phyloP scores from a whole-genome alignment of 2,888 invertebrate genomes.

The Prosopocoilus inquinatus region DNA sequence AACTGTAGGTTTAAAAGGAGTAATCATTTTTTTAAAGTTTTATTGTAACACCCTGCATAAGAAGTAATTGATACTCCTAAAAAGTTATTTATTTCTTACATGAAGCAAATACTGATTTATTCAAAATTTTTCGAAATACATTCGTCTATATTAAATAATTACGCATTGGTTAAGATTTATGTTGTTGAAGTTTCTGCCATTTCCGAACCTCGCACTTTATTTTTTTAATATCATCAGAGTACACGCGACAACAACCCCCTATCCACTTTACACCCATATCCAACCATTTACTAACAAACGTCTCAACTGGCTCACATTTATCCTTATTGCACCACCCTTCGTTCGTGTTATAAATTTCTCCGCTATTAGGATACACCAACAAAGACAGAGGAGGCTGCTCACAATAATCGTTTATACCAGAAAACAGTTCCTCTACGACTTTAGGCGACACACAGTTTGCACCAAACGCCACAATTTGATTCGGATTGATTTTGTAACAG shows the following conservation, averaged over 20 bases:
- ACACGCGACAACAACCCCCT: slow-evolving; percentile 86
- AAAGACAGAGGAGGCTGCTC: slow-evolving; percentile 61
- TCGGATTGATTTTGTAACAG: slow-evolving; percentile 56
- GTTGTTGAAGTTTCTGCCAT: slow-evolving; percentile 32
- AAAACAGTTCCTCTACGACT: slow-evolving; percentile 58
- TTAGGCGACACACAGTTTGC: slow-evolving; percentile 77
- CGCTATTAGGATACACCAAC: slow-evolving; percentile 87
- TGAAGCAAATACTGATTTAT: too few species aligned
- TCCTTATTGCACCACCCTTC: slow-evolving; percentile 66
- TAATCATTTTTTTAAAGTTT: too few species aligned
- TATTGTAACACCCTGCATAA: too few species aligned
- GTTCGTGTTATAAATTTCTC: slow-evolving; percentile 68
- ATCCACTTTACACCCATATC: slow-evolving; percentile 74
- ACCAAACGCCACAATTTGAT: slow-evolving; percentile 77
- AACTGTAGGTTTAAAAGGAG: too few species aligned
- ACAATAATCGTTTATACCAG: slow-evolving; percentile 50
- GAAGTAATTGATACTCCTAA: too few species aligned
- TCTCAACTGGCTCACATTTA: slow-evolving; percentile 62
- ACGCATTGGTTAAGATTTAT: too few species aligned
- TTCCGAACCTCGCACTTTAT: slow-evolving; percentile 60
- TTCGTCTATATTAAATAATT: too few species aligned
- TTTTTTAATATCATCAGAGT: slow-evolving; percentile 69
- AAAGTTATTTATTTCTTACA: too few species aligned
- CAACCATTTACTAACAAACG: slow-evolving; percentile 76
- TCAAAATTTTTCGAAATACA: too few species aligned